Percentiles rank a stretch among this genome's conserved stretches.
Evolutionary conservation across 2,113 vertebrate species (phyloP).

Genomic region (Cyrtonyx montezumae): DNA sequence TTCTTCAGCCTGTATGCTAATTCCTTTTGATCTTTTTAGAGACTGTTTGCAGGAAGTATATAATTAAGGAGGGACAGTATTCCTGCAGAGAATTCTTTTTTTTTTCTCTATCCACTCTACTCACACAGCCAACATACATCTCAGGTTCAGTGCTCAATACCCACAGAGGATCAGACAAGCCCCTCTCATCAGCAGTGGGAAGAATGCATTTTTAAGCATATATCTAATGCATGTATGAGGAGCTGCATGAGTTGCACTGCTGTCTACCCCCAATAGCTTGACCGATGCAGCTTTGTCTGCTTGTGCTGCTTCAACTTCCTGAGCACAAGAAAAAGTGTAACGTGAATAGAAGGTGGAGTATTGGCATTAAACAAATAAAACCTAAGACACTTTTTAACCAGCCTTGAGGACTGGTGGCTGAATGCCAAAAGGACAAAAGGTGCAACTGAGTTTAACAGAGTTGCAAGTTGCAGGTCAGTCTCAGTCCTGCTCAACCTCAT

Average conservation of each 20-base stretch:
- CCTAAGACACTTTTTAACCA: background rate
- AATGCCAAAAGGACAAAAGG: background rate
- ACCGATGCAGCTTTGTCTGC: background rate
- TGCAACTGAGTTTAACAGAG: background rate
- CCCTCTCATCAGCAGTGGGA: background rate
- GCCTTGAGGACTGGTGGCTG: background rate
- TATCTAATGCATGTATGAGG: background rate
- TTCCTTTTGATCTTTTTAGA: slow-evolving; percentile 34
- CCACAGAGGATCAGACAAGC: slow-evolving; percentile 54
- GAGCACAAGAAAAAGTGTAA: background rate
- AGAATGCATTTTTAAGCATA: slow-evolving; percentile 41
- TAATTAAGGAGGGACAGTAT: slow-evolving; percentile 51
- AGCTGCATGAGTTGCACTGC: slow-evolving; percentile 8
- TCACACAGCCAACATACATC: slow-evolving; percentile 38
- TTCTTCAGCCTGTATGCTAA: background rate
- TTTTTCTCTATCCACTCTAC: background rate
- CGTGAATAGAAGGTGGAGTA: background rate
- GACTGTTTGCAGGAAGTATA: slow-evolving; percentile 41
- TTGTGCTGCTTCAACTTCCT: background rate
- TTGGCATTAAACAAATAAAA: background rate
- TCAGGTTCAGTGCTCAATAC: slow-evolving; percentile 17
- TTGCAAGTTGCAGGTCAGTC: background rate
- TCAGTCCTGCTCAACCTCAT: background rate
- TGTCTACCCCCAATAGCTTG: background rate
- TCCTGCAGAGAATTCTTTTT: slow-evolving; percentile 8